Conservation (phyloP, 2,113 vertebrate genomes). For the Lamprologus ornatipinnis region DNA sequence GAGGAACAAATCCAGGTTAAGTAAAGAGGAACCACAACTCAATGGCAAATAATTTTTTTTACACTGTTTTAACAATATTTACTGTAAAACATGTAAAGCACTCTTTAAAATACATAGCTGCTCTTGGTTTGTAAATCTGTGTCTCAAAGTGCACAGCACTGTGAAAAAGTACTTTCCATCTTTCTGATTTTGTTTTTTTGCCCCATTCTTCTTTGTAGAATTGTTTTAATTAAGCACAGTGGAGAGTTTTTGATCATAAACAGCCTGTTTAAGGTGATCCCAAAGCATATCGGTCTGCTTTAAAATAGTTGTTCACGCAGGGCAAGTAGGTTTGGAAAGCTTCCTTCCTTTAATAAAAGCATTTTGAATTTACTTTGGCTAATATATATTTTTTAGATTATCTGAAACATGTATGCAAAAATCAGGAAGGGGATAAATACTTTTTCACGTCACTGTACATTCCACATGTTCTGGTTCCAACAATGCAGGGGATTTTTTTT, state of each 20-base stretch:
- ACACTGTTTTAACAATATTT: background rate
- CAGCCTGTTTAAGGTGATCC: background rate
- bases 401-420: background rate
- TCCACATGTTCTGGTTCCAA: background rate
- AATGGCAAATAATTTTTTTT: accelerated
- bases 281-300: background rate
- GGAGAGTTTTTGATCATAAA: background rate
- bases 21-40: background rate
- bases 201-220: background rate
- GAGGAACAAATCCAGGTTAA: background rate
- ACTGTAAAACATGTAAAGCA: background rate
- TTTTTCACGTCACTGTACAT: background rate
- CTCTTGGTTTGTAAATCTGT: background rate
- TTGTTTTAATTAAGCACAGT: background rate
- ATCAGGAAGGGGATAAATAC: background rate
- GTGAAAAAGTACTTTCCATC: background rate
- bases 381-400: background rate
- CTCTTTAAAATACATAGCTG: background rate
- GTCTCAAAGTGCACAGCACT: background rate
- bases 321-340: background rate
- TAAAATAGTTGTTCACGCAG: background rate
- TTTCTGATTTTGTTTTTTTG: background rate
- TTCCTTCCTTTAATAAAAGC: background rate
- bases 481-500: background rate
- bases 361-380: background rate